These are phyloP conservation scores for Lochmaea capreae DNA, from an alignment of 2,888 invertebrate genomes.

Conservation along the genomic window DNA sequence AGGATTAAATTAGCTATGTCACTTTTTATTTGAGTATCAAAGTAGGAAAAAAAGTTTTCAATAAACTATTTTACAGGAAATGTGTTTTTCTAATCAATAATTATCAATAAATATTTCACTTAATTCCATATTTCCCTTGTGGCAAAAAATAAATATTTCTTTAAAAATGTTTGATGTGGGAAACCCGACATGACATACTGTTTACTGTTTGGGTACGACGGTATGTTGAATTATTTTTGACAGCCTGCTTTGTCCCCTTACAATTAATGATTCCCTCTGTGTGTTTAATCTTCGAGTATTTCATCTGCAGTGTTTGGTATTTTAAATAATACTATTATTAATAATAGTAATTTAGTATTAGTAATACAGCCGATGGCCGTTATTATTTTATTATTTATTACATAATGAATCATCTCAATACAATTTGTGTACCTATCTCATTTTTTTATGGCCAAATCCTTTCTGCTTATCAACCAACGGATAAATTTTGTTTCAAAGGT, in stretches of 20 bases:
- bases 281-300: background rate
- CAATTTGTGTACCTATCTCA: background rate
- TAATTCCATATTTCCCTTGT: background rate
- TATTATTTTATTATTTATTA: slow-evolving; percentile 4
- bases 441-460: slow-evolving; percentile 10
- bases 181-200: background rate
- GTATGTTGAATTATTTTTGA: background rate
- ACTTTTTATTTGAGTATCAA: background rate
- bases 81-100: background rate
- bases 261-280: background rate
- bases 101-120: background rate
- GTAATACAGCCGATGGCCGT: background rate
- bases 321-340: background rate
- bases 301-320: background rate
- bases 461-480: slow-evolving; percentile 13
- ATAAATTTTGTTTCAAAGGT: background rate
- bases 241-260: background rate
- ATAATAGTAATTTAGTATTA: background rate
- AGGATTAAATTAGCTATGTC: background rate
- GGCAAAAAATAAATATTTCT: background rate
- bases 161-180: background rate
- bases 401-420: background rate
- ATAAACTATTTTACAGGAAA: background rate
- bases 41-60: background rate
- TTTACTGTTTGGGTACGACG: background rate